These are phyloP conservation scores for Tetramorium simillimum DNA, from an alignment of 1,140 invertebrate genomes.

Conservation along the genomic window DNA sequence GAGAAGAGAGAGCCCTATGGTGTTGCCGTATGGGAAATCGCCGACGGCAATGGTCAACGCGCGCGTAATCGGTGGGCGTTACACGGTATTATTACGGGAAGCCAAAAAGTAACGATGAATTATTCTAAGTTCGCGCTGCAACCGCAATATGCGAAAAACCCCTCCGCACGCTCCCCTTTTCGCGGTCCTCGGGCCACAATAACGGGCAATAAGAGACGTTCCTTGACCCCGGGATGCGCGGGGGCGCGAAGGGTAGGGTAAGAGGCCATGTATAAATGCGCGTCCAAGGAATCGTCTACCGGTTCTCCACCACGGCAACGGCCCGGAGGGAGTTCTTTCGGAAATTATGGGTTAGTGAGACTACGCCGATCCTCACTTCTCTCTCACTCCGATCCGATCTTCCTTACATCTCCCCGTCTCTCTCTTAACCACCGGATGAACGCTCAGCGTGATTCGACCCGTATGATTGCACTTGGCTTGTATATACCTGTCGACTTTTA, in stretches of 20 bases:
- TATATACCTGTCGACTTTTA: constrained; percentile 28
- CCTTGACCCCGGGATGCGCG: constrained; percentile 51
- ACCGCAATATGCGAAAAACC: constrained; percentile 59
- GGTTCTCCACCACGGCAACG: neutral
- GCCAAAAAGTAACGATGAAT: constrained; percentile 81
- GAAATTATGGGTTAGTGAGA: constrained; percentile 68
- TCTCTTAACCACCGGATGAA: neutral
- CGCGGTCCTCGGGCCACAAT: neutral
- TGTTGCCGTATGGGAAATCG: constrained; percentile 81
- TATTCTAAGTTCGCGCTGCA: constrained; percentile 69
- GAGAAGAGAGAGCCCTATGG: constrained; percentile 64
- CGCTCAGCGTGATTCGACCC: neutral
- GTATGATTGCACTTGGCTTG: constrained; percentile 8
- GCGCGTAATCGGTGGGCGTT: constrained; percentile 80
- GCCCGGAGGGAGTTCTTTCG: neutral
- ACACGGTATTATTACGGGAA: constrained; percentile 77
- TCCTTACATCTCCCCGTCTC: neutral
- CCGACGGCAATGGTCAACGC: constrained; percentile 75
- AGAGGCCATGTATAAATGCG: constrained; percentile 57
- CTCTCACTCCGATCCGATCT: neutral
- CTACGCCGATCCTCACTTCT: constrained; percentile 17
- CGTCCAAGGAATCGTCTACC: constrained; percentile 59
- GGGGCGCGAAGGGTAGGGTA: neutral
- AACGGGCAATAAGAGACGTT: constrained; percentile 39
- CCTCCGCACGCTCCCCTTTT: neutral